These are phyloP conservation scores for Melanerpes formicivorus DNA, from an alignment of 2,113 vertebrate genomes.

Conservation along the genomic window DNA sequence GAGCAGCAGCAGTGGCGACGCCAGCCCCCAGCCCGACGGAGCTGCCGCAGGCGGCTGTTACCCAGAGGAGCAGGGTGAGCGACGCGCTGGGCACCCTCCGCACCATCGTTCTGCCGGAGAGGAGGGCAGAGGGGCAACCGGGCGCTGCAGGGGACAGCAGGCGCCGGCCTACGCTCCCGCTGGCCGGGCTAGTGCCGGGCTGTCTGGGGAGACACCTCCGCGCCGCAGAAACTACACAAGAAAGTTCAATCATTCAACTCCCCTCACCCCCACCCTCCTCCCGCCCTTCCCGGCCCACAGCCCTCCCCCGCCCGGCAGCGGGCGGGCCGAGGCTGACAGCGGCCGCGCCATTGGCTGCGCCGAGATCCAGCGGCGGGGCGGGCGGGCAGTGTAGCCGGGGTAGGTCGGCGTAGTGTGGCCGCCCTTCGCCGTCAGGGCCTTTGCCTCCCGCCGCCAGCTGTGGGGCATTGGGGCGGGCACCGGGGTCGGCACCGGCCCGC, in stretches of 20 bases:
- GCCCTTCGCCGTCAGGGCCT: rapidly evolving
- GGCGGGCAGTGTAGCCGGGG: neutral
- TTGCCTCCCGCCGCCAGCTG: neutral
- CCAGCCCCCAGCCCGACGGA: slow-evolving; percentile 49
- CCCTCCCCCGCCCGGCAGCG: neutral
- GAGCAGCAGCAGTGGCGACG: slow-evolving; percentile 70
- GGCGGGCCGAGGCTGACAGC: slow-evolving; percentile 46
- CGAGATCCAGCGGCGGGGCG: slow-evolving; percentile 12
- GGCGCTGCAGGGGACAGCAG: neutral
- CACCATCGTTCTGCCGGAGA: slow-evolving; percentile 75
- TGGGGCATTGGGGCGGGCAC: rapidly evolving
- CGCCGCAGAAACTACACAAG: slow-evolving; percentile 59
- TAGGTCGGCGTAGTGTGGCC: neutral
- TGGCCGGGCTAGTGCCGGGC: neutral
- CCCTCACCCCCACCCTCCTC: neutral
- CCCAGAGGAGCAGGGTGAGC: slow-evolving; percentile 83
- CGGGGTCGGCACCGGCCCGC: rapidly evolving
- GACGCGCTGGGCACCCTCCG: slow-evolving; percentile 70
- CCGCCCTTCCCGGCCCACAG: neutral
- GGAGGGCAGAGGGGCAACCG: neutral
- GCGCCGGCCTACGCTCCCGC: neutral
- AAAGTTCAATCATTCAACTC: slow-evolving; percentile 76
- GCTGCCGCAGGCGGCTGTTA: slow-evolving; percentile 78
- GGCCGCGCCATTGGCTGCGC: slow-evolving; percentile 58
- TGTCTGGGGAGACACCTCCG: neutral